Conservation (phyloP, 1,140 invertebrate species). For the Danaus plexippus region DNA sequence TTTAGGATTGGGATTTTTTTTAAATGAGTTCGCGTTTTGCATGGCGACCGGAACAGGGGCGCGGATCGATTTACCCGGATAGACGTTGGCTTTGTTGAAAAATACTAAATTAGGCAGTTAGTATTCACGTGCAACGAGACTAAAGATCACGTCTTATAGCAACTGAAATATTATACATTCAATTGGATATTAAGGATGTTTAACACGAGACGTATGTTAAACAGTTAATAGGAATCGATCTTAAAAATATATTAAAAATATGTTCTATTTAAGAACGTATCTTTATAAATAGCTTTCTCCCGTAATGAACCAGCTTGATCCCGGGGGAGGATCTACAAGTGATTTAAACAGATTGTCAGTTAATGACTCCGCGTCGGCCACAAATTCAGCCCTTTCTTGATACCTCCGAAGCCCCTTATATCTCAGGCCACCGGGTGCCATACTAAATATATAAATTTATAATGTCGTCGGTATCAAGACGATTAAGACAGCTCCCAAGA, state of each 20-base stretch:
- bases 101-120: conserved; percentile 61
- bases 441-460: conserved; percentile 32
- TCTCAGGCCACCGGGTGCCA: conserved; percentile 29
- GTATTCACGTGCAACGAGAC: conserved; percentile 48
- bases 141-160: conserved; percentile 28
- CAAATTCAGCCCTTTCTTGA: conserved; percentile 61
- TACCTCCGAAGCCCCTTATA: conserved; percentile 40
- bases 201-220: too few species aligned
- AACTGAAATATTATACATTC: too few species aligned
- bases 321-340: conserved; percentile 57
- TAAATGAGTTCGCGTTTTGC: conserved; percentile 47
- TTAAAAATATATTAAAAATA: too few species aligned
- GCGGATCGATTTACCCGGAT: conserved; percentile 58
- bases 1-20: conserved; percentile 52
- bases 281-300: conserved; percentile 20
- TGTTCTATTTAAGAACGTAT: too few species aligned
- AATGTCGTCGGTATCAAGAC: conserved; percentile 4
- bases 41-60: conserved; percentile 57
- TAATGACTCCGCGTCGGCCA: conserved; percentile 57
- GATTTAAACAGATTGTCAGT: conserved; percentile 70
- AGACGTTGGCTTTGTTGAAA: conserved; percentile 59
- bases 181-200: too few species aligned
- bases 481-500: conserved; percentile 18
- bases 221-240: too few species aligned
- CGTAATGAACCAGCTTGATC: conserved; percentile 50